Conservation (phyloP, 2,797 vertebrate genomes). For the Poecilia picta region DNA sequence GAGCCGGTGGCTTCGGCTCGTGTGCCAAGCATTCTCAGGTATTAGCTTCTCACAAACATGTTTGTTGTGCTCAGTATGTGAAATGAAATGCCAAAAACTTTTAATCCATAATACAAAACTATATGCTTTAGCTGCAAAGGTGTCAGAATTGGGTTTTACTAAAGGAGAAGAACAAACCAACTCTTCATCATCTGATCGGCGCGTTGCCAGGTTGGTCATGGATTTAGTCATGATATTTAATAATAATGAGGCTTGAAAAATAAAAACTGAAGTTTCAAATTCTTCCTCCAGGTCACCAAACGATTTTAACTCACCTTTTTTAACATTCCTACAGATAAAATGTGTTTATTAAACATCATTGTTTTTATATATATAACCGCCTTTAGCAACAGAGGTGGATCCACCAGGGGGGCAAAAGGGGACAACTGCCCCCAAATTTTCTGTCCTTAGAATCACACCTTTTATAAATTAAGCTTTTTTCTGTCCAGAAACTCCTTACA, state of each 20-base stretch:
- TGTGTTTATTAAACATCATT: not conserved
- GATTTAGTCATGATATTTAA: not conserved
- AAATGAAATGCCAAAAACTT: not conserved
- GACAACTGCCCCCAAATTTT: not conserved
- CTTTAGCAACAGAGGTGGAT: not conserved
- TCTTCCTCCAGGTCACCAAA: not conserved
- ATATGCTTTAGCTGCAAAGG: not conserved
- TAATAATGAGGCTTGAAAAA: not conserved
- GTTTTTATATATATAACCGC: not conserved
- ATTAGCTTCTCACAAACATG: slow-evolving; percentile 2
- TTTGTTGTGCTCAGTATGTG: not conserved
- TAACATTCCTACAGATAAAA: not conserved
- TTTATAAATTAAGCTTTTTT: not conserved
- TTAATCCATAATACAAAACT: not conserved
- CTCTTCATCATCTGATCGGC: not conserved
- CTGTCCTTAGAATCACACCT: not conserved
- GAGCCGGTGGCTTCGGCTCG: slow-evolving; percentile 7
- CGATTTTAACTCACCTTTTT: not conserved
- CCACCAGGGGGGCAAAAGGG: not conserved
- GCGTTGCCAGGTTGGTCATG: not conserved
- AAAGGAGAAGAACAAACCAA: not conserved
- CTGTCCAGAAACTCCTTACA: not conserved
- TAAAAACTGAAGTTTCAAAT: not conserved
- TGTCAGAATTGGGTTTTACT: not conserved
- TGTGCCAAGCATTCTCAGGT: slow-evolving; percentile 13